phyloP scores from a whole-genome alignment of 2,797 vertebrate species.

The Fratercula arctica region DNA sequence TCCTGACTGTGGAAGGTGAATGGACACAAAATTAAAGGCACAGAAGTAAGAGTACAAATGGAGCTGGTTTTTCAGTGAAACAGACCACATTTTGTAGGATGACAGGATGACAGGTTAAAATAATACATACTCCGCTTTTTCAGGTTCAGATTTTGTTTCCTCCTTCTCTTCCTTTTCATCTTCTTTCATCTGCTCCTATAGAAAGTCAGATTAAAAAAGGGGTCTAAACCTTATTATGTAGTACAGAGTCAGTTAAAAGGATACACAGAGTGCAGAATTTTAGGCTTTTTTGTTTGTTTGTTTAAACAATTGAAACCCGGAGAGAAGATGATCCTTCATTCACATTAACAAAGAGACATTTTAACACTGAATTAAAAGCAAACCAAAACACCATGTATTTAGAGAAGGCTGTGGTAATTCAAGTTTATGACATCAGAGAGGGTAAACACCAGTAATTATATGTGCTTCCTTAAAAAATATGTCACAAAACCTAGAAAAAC shows the following conservation, averaged over 20 bases:
- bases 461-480: not conserved
- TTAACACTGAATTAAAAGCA: not conserved
- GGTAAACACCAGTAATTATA: not conserved
- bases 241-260: not conserved
- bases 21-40: not conserved
- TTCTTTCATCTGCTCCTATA: slow-evolving; percentile 81
- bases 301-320: not conserved
- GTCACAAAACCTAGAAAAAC: not conserved
- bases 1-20: not conserved
- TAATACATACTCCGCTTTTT: slow-evolving; percentile 87
- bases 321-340: not conserved
- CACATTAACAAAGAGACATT: not conserved
- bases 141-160: slow-evolving; percentile 81
- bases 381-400: not conserved
- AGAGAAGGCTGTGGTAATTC: not conserved
- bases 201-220: not conserved
- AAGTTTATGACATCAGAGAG: not conserved
- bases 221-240: not conserved
- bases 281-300: not conserved
- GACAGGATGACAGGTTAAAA: not conserved
- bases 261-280: not conserved
- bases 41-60: not conserved
- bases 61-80: not conserved
- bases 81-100: not conserved
- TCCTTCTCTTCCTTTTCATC: slow-evolving; percentile 82